Base-by-base conservation (phyloP, 2,113 vertebrate genomes). In the Felis chaus region DNA sequence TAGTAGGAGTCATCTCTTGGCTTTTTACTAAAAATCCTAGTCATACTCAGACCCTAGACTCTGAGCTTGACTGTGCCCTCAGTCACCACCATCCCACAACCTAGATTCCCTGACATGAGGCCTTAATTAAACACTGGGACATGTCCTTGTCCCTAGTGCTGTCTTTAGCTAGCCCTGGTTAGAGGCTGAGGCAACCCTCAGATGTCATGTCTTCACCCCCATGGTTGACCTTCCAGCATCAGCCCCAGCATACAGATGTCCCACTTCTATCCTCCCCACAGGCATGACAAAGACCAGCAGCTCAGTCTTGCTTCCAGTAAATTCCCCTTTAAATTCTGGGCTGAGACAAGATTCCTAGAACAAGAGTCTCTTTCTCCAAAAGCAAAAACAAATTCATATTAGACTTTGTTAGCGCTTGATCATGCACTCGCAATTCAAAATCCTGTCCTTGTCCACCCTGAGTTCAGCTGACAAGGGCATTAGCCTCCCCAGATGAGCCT, bases 381-480 rank as follows among this genome's bases (percentile, higher is more conserved):
- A 79, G 80, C 36, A 61, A 71, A 94, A 65, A 50, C 65, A 29
- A 96, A 29, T 33, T 73, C 4, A 3, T 50, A 23, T 78, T 79
- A 69, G 63, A 87, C 12, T 55, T 29, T 57, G 29, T 7, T 74
- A 11, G 27, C 82, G 29, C 36, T n/a, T 71, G 14, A 81, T 82
- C 36, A 48, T 39, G 57, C 2, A 71, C 68, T 66, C 79, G 79
- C 19, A 65, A 50, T 48, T 83, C 41, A 29, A 93, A 89, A 61
- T 80, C 66, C 33, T 78, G 36, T 65, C 33, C 27, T 85, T 55
- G 7, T 31, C 33, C 39, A 79, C 53, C 11, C 69, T 33, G 23
- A 91, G 66, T 86, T 82, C 79, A 91, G 31, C 73, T 82, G 63
- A 41, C 36, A 94, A 85, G n/a, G 31, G 82, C 96, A 89, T 86